Base-by-base conservation (phyloP, 2,888 invertebrate species). In the Mythimna albipuncta region DNA sequence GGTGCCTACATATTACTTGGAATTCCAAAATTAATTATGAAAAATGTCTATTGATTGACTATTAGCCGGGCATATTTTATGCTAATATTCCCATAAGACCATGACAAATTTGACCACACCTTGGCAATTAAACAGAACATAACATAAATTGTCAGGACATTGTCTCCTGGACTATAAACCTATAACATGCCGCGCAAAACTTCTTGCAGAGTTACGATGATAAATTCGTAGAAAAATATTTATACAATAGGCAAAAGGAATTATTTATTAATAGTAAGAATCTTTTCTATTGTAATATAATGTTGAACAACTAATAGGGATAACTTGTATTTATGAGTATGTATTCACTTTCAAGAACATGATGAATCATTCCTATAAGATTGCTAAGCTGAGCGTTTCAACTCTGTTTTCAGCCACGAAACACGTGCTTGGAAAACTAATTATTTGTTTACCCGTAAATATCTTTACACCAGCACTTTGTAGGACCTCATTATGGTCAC, bases 101-200 rank as follows among this genome's bases (percentile, higher is more conserved):
- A 50, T 65, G 58, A 67, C 54, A 41, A 77, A 57, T 9, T 19
- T 11, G 47, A 26, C 70, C 77, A 54, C 77, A 38, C 66, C 59
- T 76, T 13, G 4, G 26, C 4, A 64, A 81, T 41, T 64, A 81
- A 69, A 66, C 21, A 41, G 3, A 50, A 68, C 47, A 65, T 63
- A 47, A 69, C 26, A 2, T 47, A 10, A 38, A 41, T 7, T 57
- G 32, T 67, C 21, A 50, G 41, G 10, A 16, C 54, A 21, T 50
- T 11, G 69, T 32, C 83, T 80, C 80, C 55, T 70, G 26, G 16
- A 52, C 83, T 68, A 82, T 58, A n/a, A 16, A 6, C 32, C 21
- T 50, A 19, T 13, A 66, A 59, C 55, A 63, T 54, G 41, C 21
- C 47, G 2, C 64, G 32, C 19, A 55, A 61, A 72, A 64, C 38